Percentiles rank a stretch among this genome's conserved stretches.
These are phyloP conservation scores for Drosophila nr. perissopoda DNA, from an alignment of 2,888 invertebrate genomes.

Conservation along the genomic window DNA sequence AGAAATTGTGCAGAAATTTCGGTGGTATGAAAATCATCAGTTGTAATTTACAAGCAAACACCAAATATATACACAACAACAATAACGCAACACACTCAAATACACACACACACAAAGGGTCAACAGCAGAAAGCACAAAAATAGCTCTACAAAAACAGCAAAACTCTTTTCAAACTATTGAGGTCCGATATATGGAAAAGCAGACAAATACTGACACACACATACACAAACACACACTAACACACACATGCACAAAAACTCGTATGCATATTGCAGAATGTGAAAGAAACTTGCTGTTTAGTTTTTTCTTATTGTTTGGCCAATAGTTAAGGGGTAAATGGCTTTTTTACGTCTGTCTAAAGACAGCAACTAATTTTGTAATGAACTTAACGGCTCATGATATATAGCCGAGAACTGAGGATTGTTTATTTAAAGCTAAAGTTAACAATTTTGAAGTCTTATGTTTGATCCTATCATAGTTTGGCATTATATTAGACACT, in stretches of 20 bases:
- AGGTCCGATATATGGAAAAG: neutral
- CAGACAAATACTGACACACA: neutral
- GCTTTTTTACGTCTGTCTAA: neutral
- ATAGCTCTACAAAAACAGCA: slow-evolving; percentile 38
- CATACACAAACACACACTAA: slow-evolving; percentile 1
- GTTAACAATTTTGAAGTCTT: neutral
- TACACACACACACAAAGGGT: slow-evolving; percentile 16
- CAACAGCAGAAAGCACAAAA: slow-evolving; percentile 8
- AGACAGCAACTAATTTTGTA: neutral
- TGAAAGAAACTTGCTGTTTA: slow-evolving; percentile 17
- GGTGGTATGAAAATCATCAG: slow-evolving; percentile 58
- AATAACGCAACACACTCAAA: slow-evolving; percentile 9
- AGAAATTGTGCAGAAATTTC: slow-evolving; percentile 9
- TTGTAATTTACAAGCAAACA: slow-evolving; percentile 60
- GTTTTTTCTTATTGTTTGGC: slow-evolving; percentile 7
- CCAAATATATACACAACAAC: slow-evolving; percentile 3
- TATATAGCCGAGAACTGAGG: neutral
- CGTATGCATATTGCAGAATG: slow-evolving; percentile 33
- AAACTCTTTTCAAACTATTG: slow-evolving; percentile 17
- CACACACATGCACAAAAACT: slow-evolving; percentile 2
- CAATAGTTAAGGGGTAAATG: neutral
- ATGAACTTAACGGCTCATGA: neutral
- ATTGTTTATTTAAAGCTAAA: neutral
- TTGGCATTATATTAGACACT: neutral
- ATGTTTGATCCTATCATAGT: neutral